Base-by-base conservation (phyloP, 2,113 vertebrate species). In the Plectropomus leopardus region DNA sequence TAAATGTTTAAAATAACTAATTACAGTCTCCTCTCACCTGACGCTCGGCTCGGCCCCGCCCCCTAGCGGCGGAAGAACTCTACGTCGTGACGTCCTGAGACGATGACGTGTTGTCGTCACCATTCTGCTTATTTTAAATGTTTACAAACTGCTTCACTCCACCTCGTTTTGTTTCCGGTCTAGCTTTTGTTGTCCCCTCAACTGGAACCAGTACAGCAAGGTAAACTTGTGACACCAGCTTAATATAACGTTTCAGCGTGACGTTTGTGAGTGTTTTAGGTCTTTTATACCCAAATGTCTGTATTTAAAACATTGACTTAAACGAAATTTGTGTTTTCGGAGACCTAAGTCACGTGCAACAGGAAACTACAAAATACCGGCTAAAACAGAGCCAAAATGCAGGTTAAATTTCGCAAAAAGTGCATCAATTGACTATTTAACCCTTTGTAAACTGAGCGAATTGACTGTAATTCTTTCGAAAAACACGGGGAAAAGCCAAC, bases 1-100 rank as follows among this genome's bases (percentile, higher is more conserved):
- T n/a, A n/a, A n/a, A n/a, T n/a, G n/a, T n/a, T n/a, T n/a, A n/a
- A n/a, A n/a, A n/a, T n/a, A n/a, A n/a, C n/a, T n/a, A n/a, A n/a
- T n/a, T n/a, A n/a, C n/a, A n/a, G n/a, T n/a, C n/a, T n/a, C n/a
- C n/a, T n/a, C n/a, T n/a, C n/a, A n/a, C n/a, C n/a, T n/a, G 24
- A 24, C 47, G 7, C 21, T 54, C 44, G 17, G 57, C 57, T 70
- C 11, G 3, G 48, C 47, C 48, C 30, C 70, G 76, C 40, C 82
- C 34, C 51, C 76, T 80, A 26, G 72, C 59, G 76, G 54, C 60
- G 3, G 19, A 0, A 32, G 8, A 72, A 0, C 66, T 1, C 17
- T 28, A 30, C 51, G 59, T 79, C 28, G 4, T 47, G 58, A 55
- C 67, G 66, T 54, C 9, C 3, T 16, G 30, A 17, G 32, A 1